A percentile compares a stretch with the other conserved stretches of the same genome.
These are phyloP conservation scores for Megathymus violae DNA, from an alignment of 1,140 invertebrate genomes.

Conservation along the genomic window DNA sequence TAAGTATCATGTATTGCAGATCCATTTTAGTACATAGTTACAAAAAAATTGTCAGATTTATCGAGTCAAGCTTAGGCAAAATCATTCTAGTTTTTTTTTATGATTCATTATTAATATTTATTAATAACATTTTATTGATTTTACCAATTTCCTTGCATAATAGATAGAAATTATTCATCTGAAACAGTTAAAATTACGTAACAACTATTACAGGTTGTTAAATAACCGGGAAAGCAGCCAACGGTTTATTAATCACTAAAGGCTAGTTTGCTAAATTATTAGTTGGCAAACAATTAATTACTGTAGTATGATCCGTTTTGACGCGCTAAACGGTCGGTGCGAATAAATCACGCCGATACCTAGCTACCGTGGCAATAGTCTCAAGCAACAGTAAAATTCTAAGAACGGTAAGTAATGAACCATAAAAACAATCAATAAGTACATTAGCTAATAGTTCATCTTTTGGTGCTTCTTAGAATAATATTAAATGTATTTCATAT, in stretches of 20 bases:
- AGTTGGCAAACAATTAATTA: conserved; percentile 61
- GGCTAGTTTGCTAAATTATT: conserved; percentile 60
- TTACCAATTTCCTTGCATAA: too few species aligned
- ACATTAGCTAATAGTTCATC: too few species aligned
- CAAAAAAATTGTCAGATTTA: too few species aligned
- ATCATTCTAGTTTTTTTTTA: too few species aligned
- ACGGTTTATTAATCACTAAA: conserved; percentile 57
- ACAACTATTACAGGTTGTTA: conserved; percentile 12
- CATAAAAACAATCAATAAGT: not conserved
- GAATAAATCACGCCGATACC: conserved; percentile 57
- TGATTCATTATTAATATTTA: too few species aligned
- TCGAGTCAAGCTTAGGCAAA: too few species aligned
- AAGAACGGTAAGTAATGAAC: not conserved
- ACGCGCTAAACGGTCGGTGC: conserved; percentile 48
- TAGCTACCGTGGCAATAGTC: conserved; percentile 34
- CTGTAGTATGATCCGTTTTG: conserved; percentile 43
- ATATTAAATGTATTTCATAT: too few species aligned
- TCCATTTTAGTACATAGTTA: too few species aligned
- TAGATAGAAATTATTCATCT: not conserved
- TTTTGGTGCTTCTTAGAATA: too few species aligned
- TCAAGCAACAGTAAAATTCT: conserved; percentile 22
- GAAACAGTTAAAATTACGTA: not conserved
- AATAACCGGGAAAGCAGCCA: conserved; percentile 21
- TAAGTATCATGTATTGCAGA: too few species aligned
- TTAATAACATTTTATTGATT: too few species aligned